Percentiles rank a stretch among this genome's conserved stretches.
Evolutionary conservation across 2,797 vertebrate genomes (phyloP).

Genomic region (Capromys pilorides): DNA sequence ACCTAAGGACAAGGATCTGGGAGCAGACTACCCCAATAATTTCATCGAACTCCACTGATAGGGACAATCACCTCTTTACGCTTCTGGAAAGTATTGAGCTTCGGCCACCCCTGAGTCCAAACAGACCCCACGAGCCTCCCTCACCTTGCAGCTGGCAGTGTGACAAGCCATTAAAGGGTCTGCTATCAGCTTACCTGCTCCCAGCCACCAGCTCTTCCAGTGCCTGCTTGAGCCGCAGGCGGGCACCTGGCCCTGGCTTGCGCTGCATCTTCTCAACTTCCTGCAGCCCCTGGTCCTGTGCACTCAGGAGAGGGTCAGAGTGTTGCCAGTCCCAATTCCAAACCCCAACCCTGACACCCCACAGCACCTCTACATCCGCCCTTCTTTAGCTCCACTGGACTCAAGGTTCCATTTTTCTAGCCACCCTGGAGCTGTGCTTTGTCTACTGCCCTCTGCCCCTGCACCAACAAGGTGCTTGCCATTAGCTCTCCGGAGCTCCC

Average conservation of each 20-base stretch:
- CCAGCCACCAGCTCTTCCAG: slow-evolving; percentile 93
- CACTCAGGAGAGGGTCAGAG: not conserved
- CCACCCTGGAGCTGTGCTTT: not conserved
- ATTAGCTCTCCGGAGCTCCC: slow-evolving; percentile 78
- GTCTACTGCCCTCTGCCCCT: not conserved
- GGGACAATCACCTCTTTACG: not conserved
- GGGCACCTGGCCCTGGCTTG: slow-evolving; percentile 87
- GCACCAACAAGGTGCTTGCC: not conserved
- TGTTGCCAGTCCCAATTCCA: not conserved
- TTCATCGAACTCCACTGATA: not conserved
- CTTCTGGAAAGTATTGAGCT: not conserved
- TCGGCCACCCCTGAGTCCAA: not conserved
- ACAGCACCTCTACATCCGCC: not conserved
- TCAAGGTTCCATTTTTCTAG: not conserved
- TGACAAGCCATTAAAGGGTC: not conserved
- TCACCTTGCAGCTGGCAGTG: not conserved
- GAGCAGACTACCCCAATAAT: not conserved
- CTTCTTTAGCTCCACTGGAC: not conserved
- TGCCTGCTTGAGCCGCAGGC: slow-evolving; percentile 88
- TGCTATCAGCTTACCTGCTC: slow-evolving; percentile 89
- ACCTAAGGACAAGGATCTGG: not conserved
- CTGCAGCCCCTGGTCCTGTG: slow-evolving; percentile 91
- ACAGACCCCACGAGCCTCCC: not conserved
- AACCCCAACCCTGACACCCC: too few relatives aligned
- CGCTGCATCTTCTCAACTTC: slow-evolving; percentile 90